Evolutionary conservation across 1,140 invertebrate species (phyloP).

Genomic region (Aradophagus sp.): DNA sequence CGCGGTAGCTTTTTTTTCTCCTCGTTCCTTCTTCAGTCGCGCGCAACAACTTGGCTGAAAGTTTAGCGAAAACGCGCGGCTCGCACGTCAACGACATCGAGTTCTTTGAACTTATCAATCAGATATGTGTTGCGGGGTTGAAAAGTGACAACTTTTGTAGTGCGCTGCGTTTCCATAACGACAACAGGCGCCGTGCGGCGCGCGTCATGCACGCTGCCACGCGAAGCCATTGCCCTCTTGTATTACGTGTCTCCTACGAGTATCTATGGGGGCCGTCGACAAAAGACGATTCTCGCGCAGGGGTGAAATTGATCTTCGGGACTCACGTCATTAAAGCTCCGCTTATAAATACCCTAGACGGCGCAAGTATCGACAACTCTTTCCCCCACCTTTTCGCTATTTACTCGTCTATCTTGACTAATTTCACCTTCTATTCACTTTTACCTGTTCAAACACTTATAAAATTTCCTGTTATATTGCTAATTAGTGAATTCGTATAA

Average conservation of each 20-base stretch:
- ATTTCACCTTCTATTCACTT: no score
- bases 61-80: no score
- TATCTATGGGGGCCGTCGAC: conserved; percentile 45
- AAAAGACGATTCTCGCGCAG: conserved; percentile 38
- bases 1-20: no score
- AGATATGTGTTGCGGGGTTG: conserved; percentile 39
- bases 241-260: conserved; percentile 50
- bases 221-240: conserved; percentile 60
- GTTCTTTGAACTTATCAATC: conserved; percentile 51
- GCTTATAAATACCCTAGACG: conserved; percentile 43
- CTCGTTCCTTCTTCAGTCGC: no score
- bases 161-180: conserved; percentile 61
- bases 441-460: no score
- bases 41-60: no score
- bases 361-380: no score
- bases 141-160: conserved; percentile 56
- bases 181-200: conserved; percentile 37
- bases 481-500: no score
- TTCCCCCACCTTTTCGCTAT: no score
- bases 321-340: conserved; percentile 20
- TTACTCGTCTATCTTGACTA: no score
- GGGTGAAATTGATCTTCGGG: conserved; percentile 54
- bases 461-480: no score
- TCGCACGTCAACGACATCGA: no score
- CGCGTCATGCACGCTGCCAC: conserved; percentile 28